Evolutionary conservation across 2,113 vertebrate genomes (phyloP).

Genomic region (Macquaria australasica): DNA sequence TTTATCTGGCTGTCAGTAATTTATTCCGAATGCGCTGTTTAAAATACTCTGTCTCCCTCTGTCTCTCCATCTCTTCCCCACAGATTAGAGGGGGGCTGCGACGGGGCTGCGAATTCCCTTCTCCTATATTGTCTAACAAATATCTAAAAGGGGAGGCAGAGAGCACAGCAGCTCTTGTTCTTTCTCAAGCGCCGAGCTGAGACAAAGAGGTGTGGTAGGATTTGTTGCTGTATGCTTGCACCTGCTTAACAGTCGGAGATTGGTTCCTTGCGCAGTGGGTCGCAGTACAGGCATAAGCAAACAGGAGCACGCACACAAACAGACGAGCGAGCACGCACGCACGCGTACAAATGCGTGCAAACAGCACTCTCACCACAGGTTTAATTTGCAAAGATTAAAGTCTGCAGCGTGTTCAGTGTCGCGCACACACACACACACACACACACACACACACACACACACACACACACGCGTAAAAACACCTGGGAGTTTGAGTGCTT

Average conservation of each 20-base stretch:
- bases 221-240: conserved; percentile 63
- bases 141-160: conserved; percentile 72
- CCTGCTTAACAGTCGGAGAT: conserved; percentile 71
- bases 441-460: conserved; percentile 1
- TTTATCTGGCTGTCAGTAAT: conserved; percentile 84
- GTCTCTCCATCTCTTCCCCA: conserved; percentile 60
- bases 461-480: conserved; percentile 42
- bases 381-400: conserved; percentile 85
- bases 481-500: conserved; percentile 62
- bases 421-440: conserved; percentile 10
- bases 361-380: conserved; percentile 54
- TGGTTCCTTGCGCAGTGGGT: conserved; percentile 60
- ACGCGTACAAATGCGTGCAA: conserved; percentile 6
- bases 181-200: conserved; percentile 65
- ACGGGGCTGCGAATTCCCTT: conserved; percentile 62
- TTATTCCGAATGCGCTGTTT: conserved; percentile 81
- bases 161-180: conserved; percentile 59
- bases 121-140: conserved; percentile 68
- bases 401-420: conserved; percentile 55
- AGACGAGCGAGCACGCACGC: not conserved
- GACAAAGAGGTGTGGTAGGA: conserved; percentile 72
- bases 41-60: conserved; percentile 74
- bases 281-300: conserved; percentile 54
- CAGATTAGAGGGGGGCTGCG: conserved; percentile 68
- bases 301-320: conserved; percentile 49